Evolutionary conservation across 2,888 invertebrate genomes (phyloP).

Genomic region (Cantharis rustica): DNA sequence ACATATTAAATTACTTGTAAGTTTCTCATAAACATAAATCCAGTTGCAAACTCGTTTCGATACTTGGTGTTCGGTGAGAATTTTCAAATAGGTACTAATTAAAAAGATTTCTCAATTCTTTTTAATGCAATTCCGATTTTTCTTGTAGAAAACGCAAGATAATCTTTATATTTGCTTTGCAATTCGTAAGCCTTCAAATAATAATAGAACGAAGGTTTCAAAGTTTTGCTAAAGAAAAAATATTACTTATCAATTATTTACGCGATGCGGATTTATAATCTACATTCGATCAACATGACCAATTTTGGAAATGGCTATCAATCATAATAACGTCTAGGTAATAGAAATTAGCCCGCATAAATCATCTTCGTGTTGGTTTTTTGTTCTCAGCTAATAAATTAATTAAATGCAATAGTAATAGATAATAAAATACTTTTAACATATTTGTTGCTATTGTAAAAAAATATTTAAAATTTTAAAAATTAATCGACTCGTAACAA

Average conservation of each 20-base stretch:
- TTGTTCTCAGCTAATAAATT: background rate
- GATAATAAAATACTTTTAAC: background rate
- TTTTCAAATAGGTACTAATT: background rate
- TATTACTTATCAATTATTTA: constrained; percentile 19
- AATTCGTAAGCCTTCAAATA: background rate
- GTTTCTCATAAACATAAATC: background rate
- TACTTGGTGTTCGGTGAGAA: background rate
- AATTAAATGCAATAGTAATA: background rate
- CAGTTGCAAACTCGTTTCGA: background rate
- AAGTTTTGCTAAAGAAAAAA: background rate
- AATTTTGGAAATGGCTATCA: constrained; percentile 21
- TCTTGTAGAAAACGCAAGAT: background rate
- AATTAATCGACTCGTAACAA: background rate
- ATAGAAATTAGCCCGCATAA: constrained; percentile 19
- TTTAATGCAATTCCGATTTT: background rate
- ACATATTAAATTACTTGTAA: background rate
- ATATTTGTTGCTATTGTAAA: background rate
- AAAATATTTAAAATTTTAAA: background rate
- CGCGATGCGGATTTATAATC: constrained; percentile 11
- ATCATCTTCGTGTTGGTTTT: constrained; percentile 6
- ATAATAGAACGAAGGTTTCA: background rate
- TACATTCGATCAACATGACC: constrained; percentile 14
- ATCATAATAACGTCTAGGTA: constrained; percentile 20
- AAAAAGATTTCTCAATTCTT: background rate
- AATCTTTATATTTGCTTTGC: background rate